Conservation (phyloP, 2,113 vertebrate genomes). For the Paradisaea rubra region DNA sequence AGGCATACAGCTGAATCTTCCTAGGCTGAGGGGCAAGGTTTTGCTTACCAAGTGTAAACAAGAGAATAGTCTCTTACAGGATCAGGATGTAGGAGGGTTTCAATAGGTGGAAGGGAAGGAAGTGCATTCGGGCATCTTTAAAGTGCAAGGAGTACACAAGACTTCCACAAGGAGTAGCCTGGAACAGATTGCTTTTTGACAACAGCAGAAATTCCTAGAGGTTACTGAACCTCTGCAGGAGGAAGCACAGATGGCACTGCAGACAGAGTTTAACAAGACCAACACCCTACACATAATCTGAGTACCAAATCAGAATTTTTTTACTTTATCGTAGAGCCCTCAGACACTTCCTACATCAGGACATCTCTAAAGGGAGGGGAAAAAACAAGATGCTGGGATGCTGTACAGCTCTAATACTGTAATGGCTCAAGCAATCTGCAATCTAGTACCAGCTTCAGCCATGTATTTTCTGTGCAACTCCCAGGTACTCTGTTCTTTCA, state of each 20-base stretch:
- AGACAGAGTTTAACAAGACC: background rate
- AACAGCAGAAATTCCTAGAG: slow-evolving; percentile 4
- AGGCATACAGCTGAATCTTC: background rate
- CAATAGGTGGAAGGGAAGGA: slow-evolving; percentile 36
- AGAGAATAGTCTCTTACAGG: background rate
- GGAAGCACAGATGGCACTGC: background rate
- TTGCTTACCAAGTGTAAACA: slow-evolving; percentile 3
- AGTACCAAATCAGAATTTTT: background rate
- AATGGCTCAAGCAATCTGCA: background rate
- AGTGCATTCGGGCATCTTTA: background rate
- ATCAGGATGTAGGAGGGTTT: slow-evolving; percentile 22
- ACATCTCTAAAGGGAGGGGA: background rate
- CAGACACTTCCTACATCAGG: background rate
- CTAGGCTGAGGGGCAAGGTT: background rate
- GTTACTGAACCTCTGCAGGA: background rate
- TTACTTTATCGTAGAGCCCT: rapidly evolving
- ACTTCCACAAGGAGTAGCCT: background rate
- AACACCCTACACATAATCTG: rapidly evolving
- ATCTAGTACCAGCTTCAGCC: background rate
- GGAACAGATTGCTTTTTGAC: background rate
- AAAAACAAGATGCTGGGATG: background rate
- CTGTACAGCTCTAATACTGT: background rate
- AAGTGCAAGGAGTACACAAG: background rate
- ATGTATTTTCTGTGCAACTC: background rate
- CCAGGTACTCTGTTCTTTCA: background rate